Evolutionary conservation across 2,888 invertebrate species (phyloP).

Genomic region (Himalopsyche anomala): DNA sequence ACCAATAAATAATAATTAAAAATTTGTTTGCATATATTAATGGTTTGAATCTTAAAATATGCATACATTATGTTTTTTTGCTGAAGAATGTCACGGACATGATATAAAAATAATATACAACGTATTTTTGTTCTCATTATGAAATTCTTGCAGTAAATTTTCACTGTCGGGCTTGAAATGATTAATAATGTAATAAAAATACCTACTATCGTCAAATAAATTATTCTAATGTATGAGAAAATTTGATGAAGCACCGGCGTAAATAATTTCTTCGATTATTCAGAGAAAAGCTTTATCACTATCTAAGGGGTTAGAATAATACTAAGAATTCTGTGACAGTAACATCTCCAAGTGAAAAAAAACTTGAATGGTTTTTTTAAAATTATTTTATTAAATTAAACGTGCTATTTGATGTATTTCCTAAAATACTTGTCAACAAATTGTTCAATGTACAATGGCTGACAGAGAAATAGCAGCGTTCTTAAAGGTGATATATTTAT

Average conservation of each 20-base stretch:
- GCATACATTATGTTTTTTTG: background rate
- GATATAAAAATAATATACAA: slow-evolving; percentile 6
- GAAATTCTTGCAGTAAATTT: slow-evolving; percentile 26
- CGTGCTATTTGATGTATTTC: no score
- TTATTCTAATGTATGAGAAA: background rate
- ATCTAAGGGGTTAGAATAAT: no score
- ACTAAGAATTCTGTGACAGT: no score
- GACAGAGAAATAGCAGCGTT: no score
- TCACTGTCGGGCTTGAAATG: background rate
- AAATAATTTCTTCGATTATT: background rate
- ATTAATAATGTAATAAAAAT: slow-evolving; percentile 12
- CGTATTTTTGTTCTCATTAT: slow-evolving; percentile 14
- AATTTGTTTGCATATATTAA: no score
- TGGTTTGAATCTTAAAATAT: background rate
- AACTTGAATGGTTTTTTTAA: no score
- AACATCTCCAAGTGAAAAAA: no score
- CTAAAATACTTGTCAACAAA: no score
- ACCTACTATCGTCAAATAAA: slow-evolving; percentile 1
- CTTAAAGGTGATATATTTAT: no score
- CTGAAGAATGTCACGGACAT: background rate
- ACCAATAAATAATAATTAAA: background rate
- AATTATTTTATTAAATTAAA: no score
- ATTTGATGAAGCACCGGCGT: background rate
- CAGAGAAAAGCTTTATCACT: no score
- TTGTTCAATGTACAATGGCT: no score